A percentile compares a stretch with the other conserved stretches of the same genome.
Conservation (phyloP, 2,113 vertebrate genomes). For the Myrmecophaga tridactyla region DNA sequence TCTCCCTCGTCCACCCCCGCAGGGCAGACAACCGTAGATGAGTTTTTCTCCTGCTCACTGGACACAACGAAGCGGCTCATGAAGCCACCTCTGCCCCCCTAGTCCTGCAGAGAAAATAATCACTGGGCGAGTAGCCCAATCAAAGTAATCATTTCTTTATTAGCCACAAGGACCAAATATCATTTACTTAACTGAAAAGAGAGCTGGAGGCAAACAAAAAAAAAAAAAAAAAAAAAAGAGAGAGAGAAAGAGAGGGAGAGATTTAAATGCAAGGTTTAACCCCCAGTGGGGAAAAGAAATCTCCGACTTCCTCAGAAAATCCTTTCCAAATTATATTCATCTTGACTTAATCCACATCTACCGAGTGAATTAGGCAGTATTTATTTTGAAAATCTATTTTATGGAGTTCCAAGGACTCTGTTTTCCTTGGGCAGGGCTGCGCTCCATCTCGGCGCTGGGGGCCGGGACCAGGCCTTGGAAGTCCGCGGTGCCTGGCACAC, state of each 20-base stretch:
- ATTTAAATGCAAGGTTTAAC: constrained; percentile 81
- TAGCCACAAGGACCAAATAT: constrained; percentile 79
- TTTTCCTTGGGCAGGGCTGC: constrained; percentile 83
- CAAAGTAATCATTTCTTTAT: constrained; percentile 75
- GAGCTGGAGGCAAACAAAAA: not conserved
- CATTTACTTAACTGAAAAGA: constrained; percentile 78
- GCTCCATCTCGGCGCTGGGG: constrained; percentile 76
- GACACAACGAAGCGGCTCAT: constrained; percentile 48
- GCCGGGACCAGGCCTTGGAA: constrained; percentile 72
- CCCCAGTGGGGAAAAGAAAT: constrained; percentile 85
- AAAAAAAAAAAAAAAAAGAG: too few relatives aligned
- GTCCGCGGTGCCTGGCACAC: constrained; percentile 82
- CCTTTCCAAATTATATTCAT: constrained; percentile 89
- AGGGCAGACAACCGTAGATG: constrained; percentile 66
- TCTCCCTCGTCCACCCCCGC: not conserved
- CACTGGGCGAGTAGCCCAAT: constrained; percentile 62
- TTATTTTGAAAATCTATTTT: constrained; percentile 88
- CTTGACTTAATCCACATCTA: constrained; percentile 89
- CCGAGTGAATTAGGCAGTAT: constrained; percentile 87
- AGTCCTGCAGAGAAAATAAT: constrained; percentile 69
- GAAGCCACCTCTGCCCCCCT: constrained; percentile 55
- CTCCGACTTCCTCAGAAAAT: constrained; percentile 88
- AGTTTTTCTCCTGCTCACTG: constrained; percentile 48
- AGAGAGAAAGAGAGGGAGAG: constrained; percentile 47
- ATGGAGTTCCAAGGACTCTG: constrained; percentile 85